phyloP scores from a whole-genome alignment of 1,140 invertebrate genomes.

The Habropoda laboriosa region DNA sequence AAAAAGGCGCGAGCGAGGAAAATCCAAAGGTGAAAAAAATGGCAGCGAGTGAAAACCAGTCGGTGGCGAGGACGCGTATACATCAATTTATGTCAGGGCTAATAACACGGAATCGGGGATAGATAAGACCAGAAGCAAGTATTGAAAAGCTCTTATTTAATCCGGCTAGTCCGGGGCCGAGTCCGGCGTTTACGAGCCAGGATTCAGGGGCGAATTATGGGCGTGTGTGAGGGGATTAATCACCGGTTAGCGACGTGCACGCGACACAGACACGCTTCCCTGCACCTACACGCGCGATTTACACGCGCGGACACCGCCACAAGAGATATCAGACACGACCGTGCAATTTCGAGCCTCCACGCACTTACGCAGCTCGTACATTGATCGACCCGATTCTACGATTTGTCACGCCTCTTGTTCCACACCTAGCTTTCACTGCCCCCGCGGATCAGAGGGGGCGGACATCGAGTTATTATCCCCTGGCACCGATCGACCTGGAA shows the following conservation, averaged over 20 bases:
- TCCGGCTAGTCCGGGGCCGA: constrained; percentile 26
- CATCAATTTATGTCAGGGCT: constrained; percentile 52
- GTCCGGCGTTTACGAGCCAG: constrained; percentile 57
- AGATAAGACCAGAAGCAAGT: constrained; percentile 63
- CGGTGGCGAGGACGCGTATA: constrained; percentile 15
- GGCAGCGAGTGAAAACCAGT: constrained; percentile 18
- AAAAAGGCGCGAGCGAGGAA: neutral
- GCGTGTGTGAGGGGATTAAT: constrained; percentile 59
- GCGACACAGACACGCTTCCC: constrained; percentile 12
- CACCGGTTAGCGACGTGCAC: constrained; percentile 33
- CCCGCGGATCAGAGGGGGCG: constrained; percentile 57
- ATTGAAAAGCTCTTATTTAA: constrained; percentile 65
- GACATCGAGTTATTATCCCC: constrained; percentile 47
- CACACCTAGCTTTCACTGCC: constrained; percentile 72
- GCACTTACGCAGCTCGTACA: constrained; percentile 54
- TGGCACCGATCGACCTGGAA: neutral
- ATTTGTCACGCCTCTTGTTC: constrained; percentile 75
- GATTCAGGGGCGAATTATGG: constrained; percentile 67
- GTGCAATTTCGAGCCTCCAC: constrained; percentile 47
- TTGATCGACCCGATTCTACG: constrained; percentile 71
- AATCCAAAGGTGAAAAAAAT: constrained; percentile 3
- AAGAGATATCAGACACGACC: constrained; percentile 11
- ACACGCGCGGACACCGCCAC: constrained; percentile 24
- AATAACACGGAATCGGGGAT: constrained; percentile 51
- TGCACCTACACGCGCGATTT: constrained; percentile 29